Percentiles rank a stretch among this genome's conserved stretches.
phyloP scores from a whole-genome alignment of 92 coral and sea anemone genomes.

The Parazoanthus darwini region DNA sequence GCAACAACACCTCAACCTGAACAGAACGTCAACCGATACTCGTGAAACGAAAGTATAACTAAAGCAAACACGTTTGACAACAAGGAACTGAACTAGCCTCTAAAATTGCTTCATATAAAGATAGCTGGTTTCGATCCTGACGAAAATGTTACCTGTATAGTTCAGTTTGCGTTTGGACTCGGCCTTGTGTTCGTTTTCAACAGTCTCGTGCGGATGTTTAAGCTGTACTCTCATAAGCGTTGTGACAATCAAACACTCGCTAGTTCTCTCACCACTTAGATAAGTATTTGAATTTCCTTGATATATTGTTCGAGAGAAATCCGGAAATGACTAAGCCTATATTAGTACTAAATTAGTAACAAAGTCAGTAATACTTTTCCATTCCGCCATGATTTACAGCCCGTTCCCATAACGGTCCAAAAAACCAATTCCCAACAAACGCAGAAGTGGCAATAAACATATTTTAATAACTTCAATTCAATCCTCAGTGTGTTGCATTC shows the following conservation, averaged over 20 bases:
- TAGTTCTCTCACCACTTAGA: background rate
- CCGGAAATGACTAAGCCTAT: conserved; percentile 37
- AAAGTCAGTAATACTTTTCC: background rate
- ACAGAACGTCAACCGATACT: background rate
- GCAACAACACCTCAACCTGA: background rate
- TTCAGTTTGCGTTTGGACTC: background rate
- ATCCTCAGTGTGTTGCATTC: no score
- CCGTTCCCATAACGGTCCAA: background rate
- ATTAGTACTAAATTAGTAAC: conserved; percentile 25
- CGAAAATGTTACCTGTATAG: background rate
- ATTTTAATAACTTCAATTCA: no score
- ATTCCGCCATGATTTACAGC: background rate
- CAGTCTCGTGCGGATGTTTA: background rate
- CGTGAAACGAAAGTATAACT: background rate
- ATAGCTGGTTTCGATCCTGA: background rate
- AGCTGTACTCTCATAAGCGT: background rate
- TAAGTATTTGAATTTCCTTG: background rate
- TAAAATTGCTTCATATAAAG: background rate
- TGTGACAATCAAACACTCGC: background rate
- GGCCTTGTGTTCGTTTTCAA: background rate
- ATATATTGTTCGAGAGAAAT: conserved; percentile 20
- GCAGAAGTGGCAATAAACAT: background rate
- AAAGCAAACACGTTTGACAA: no score
- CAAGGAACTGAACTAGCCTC: background rate
- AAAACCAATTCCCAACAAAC: background rate